A percentile compares a stretch with the other conserved stretches of the same genome.
These are phyloP conservation scores for western clawed frog (Xenopus tropicalis) DNA, from an alignment of 2,113 vertebrate species.

Conservation along the genomic window DNA sequence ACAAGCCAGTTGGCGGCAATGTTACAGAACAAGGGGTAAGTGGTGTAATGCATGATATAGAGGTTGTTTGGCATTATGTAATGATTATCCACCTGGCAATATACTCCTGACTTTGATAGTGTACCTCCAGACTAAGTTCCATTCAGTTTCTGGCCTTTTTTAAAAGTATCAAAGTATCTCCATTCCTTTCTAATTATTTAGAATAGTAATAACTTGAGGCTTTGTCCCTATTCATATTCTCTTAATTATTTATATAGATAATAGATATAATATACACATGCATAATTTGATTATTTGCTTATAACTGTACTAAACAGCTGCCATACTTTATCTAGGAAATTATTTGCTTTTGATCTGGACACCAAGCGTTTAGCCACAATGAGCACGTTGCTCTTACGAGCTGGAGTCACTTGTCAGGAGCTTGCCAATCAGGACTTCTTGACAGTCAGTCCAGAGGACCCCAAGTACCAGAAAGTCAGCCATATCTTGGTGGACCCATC, in stretches of 20 bases:
- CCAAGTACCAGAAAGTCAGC: conserved; percentile 72
- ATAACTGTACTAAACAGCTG: not conserved
- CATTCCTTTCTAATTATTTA: too few species aligned
- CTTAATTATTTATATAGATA: too few species aligned
- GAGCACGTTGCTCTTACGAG: conserved; percentile 85
- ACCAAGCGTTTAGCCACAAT: conserved; percentile 84
- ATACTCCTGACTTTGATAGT: too few species aligned
- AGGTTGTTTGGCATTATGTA: not conserved
- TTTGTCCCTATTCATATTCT: too few species aligned
- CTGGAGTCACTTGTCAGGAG: conserved; percentile 80
- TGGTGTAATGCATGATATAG: not conserved
- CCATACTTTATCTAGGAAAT: conserved; percentile 59
- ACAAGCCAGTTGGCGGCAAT: conserved; percentile 90
- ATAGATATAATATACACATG: too few species aligned
- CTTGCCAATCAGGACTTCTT: conserved; percentile 88
- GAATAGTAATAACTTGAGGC: too few species aligned
- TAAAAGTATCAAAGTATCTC: too few species aligned
- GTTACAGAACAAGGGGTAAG: conserved; percentile 87
- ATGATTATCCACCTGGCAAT: too few species aligned
- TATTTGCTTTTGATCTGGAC: conserved; percentile 92
- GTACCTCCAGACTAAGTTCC: too few species aligned
- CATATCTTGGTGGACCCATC: conserved; percentile 89
- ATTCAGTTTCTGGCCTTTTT: too few species aligned
- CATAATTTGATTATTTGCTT: too few species aligned
- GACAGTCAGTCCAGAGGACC: conserved; percentile 66